Percentiles rank a stretch among this genome's conserved stretches.
Conservation (phyloP, 2,797 vertebrate genomes). For the Tolypeutes matacus region DNA sequence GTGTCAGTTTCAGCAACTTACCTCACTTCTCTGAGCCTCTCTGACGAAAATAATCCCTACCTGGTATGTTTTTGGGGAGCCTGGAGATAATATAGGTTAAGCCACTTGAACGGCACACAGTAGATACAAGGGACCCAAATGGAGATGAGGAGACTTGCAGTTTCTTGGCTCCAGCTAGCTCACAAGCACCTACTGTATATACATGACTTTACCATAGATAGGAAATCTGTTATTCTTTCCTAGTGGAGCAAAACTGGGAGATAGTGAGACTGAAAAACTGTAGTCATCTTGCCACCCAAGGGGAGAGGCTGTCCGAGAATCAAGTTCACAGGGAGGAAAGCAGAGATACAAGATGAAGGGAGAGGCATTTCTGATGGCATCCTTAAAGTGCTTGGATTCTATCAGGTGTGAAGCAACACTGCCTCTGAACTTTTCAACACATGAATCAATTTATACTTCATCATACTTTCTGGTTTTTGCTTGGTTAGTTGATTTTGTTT, state of each 20-base stretch:
- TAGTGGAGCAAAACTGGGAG: neutral
- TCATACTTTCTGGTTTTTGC: neutral
- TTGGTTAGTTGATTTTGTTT: neutral
- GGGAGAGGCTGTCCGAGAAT: neutral
- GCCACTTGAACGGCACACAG: neutral
- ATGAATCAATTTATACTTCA: neutral
- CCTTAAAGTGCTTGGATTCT: neutral
- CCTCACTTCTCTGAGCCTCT: neutral
- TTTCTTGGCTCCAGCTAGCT: neutral
- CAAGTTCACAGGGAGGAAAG: neutral
- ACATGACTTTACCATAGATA: too few species aligned
- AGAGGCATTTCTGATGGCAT: neutral
- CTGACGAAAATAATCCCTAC: neutral
- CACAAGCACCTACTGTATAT: neutral
- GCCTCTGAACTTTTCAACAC: neutral
- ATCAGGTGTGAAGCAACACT: neutral
- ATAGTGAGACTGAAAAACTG: neutral
- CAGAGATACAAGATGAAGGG: too few species aligned
- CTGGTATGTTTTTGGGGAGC: neutral
- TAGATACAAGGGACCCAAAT: neutral
- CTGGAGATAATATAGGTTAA: neutral
- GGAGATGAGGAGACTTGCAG: neutral
- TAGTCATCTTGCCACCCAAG: neutral
- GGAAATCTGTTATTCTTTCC: neutral
- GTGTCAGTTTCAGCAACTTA: neutral